Percentiles rank a stretch among this genome's conserved stretches.
These are phyloP conservation scores for Drosophila algonquin DNA, from an alignment of 2,888 invertebrate genomes.

Conservation along the genomic window DNA sequence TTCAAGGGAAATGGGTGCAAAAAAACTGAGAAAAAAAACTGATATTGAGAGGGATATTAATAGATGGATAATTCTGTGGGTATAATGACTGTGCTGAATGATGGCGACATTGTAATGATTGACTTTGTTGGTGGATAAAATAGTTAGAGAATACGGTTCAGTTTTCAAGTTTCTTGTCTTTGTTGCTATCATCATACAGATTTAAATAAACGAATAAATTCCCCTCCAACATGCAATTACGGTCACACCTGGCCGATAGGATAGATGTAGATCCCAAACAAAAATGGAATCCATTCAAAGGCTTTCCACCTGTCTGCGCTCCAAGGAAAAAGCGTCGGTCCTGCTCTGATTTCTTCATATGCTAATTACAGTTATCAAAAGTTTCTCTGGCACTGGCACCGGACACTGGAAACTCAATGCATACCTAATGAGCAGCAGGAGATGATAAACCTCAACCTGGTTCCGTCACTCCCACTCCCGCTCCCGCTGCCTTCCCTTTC, in stretches of 20 bases:
- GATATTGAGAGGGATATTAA: neutral
- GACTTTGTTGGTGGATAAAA: no score
- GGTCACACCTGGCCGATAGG: conserved; percentile 1
- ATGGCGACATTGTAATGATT: no score
- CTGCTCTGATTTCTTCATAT: conserved; percentile 65
- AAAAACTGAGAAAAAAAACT: neutral
- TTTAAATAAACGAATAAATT: no score
- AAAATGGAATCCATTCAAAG: conserved; percentile 33
- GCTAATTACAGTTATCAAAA: conserved; percentile 73
- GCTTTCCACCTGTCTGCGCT: conserved; percentile 53
- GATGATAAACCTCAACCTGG: neutral
- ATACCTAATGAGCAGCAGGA: conserved; percentile 63
- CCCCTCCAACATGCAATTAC: conserved; percentile 3
- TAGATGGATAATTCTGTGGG: neutral
- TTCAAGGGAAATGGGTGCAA: conserved; percentile 10
- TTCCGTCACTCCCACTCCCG: neutral
- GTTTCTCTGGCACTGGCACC: conserved; percentile 44
- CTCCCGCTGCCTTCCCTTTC: conserved; percentile 4
- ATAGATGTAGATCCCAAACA: neutral
- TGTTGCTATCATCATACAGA: no score
- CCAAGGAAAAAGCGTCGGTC: conserved; percentile 6
- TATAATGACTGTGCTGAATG: no score
- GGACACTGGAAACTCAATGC: conserved; percentile 63
- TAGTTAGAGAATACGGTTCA: no score
- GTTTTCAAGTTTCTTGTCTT: no score